Percentiles rank a stretch among this genome's conserved stretches.
phyloP scores from a whole-genome alignment of 2,888 invertebrate species.

The Ormyrus nitidulus region DNA sequence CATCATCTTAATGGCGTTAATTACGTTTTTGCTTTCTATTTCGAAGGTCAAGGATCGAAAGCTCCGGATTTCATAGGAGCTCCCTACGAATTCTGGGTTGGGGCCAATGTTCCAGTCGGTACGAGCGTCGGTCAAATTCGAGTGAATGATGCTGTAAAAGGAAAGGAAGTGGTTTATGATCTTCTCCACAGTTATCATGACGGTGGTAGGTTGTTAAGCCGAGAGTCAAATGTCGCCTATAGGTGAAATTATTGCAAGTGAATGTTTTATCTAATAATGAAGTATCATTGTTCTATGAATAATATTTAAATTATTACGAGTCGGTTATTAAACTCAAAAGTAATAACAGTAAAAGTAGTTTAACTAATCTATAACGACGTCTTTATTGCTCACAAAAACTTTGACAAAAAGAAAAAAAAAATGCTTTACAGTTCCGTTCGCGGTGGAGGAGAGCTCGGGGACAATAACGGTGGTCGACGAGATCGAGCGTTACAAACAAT shows the following conservation, averaged over 20 bases:
- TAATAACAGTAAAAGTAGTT: too few species aligned
- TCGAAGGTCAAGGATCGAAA: constrained; percentile 77
- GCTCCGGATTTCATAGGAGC: constrained; percentile 88
- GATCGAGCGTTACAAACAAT: constrained; percentile 82
- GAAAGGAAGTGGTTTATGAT: constrained; percentile 83
- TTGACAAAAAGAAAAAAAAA: background rate
- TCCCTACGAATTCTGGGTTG: constrained; percentile 94
- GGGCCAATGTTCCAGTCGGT: constrained; percentile 89
- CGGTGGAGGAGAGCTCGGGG: constrained; percentile 91
- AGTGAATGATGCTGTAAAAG: constrained; percentile 83
- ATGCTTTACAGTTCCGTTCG: constrained; percentile 88
- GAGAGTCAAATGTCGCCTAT: too few species aligned
- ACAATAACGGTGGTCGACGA: constrained; percentile 90
- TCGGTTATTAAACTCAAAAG: too few species aligned
- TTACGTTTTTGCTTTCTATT: background rate
- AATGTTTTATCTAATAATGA: background rate
- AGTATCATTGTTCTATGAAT: too few species aligned
- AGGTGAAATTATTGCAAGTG: background rate
- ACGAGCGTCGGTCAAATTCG: constrained; percentile 91
- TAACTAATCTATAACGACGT: too few species aligned
- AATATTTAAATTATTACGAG: too few species aligned
- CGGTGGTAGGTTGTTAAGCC: constrained; percentile 79
- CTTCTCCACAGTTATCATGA: constrained; percentile 89
- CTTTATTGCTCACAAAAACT: too few species aligned
- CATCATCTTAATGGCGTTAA: too few species aligned